These are phyloP conservation scores for Alsophila aescularia DNA, from an alignment of 2,888 invertebrate genomes.

Conservation along the genomic window DNA sequence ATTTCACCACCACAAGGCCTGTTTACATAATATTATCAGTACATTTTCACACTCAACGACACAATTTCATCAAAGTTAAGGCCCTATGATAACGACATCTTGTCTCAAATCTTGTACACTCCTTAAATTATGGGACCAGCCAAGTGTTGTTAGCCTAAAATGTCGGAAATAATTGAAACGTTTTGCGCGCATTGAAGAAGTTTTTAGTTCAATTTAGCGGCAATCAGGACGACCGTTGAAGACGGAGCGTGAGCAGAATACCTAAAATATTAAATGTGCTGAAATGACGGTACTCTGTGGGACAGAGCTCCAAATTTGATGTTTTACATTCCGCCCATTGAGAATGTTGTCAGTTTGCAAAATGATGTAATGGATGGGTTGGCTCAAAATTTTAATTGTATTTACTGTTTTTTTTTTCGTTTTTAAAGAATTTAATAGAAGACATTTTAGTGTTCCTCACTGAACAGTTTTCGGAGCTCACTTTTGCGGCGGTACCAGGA, in stretches of 20 bases:
- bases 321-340: slow-evolving; percentile 50
- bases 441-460: too few relatives aligned
- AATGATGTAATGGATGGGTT: slow-evolving; percentile 12
- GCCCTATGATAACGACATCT: background rate
- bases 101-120: background rate
- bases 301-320: slow-evolving; percentile 72
- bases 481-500: too few relatives aligned
- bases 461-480: too few relatives aligned
- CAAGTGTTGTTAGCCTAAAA: slow-evolving; percentile 55
- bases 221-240: slow-evolving; percentile 84
- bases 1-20: too few relatives aligned
- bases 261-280: slow-evolving; percentile 80
- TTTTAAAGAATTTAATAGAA: too few relatives aligned
- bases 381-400: slow-evolving; percentile 20
- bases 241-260: slow-evolving; percentile 80
- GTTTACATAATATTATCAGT: background rate
- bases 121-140: slow-evolving; percentile 21
- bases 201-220: slow-evolving; percentile 85
- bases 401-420: too few relatives aligned
- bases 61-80: background rate
- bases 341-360: slow-evolving; percentile 24
- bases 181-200: slow-evolving; percentile 81
- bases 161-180: slow-evolving; percentile 76
- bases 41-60: background rate
- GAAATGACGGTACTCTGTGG: slow-evolving; percentile 64